These are phyloP conservation scores for Aegotheles bennettii DNA, from an alignment of 2,113 vertebrate species.

Conservation along the genomic window DNA sequence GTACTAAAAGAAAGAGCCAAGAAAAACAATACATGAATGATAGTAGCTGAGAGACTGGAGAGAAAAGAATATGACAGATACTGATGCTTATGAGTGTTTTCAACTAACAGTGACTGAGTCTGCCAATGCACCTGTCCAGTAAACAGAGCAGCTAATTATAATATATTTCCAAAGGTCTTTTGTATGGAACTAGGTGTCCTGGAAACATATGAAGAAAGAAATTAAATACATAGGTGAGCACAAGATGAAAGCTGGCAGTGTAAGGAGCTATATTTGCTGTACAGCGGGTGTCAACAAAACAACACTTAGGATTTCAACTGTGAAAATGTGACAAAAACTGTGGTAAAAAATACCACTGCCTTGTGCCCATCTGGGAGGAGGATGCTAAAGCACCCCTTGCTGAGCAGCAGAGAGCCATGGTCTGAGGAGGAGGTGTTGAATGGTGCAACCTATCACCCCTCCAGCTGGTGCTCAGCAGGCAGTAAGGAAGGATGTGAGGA, in stretches of 20 bases:
- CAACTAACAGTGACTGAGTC: not conserved
- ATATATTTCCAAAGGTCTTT: not conserved
- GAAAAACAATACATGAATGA: not conserved
- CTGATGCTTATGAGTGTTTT: not conserved
- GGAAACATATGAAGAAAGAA: not conserved
- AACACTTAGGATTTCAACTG: not conserved
- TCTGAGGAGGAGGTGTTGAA: not conserved
- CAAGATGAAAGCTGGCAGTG: not conserved
- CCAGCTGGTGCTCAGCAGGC: rapidly evolving
- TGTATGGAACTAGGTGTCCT: not conserved
- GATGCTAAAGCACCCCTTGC: not conserved
- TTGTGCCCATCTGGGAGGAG: not conserved
- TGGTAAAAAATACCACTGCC: not conserved
- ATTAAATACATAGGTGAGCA: not conserved
- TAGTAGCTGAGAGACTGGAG: not conserved
- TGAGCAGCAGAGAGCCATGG: not conserved
- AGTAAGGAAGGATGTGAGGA: not conserved
- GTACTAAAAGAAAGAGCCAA: not conserved
- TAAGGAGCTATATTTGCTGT: rapidly evolving
- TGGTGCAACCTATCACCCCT: not conserved
- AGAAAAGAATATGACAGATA: not conserved
- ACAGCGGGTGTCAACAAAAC: not conserved
- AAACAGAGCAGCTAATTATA: not conserved
- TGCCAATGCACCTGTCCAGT: not conserved
- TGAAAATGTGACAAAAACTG: not conserved